phyloP scores from a whole-genome alignment of 35 echinoderm and acorn worm species.

The Hemicentrotus pulcherrimus region DNA sequence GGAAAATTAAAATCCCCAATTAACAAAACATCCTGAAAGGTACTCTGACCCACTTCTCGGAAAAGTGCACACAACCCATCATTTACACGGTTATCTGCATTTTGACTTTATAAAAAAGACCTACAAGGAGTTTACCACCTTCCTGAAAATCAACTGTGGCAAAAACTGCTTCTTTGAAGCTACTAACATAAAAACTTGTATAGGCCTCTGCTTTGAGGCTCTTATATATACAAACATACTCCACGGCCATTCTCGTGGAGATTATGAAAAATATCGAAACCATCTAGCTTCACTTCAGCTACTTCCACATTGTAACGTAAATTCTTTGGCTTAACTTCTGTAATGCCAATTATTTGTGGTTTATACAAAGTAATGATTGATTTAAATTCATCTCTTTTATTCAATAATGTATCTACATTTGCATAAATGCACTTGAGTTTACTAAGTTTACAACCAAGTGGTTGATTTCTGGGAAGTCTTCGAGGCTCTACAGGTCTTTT shows the following conservation, averaged over 20 bases:
- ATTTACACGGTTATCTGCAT: not conserved
- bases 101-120: conserved; percentile 51
- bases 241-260: not conserved
- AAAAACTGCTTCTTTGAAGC: conserved; percentile 18
- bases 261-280: conserved; percentile 24
- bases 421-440: not conserved
- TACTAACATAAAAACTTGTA: not conserved
- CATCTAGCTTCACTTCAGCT: not conserved
- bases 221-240: conserved; percentile 6
- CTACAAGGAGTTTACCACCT: not conserved
- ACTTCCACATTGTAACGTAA: not conserved
- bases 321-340: conserved; percentile 36
- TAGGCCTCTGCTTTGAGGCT: conserved; percentile 22
- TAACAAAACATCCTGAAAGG: conserved; percentile 30
- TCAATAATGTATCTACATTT: conserved; percentile 42
- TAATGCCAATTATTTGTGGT: conserved; percentile 19
- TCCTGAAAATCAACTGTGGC: not conserved
- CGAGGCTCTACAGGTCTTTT: not conserved
- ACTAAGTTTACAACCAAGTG: not conserved
- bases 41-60: not conserved
- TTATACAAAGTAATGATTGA: not conserved
- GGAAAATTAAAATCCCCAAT: conserved; percentile 60
- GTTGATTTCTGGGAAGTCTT: not conserved
- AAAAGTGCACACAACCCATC: not conserved
- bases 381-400: conserved; percentile 45